Evolutionary conservation across 2,888 invertebrate genomes (phyloP).

Genomic region (Xestobium rufovillosum): DNA sequence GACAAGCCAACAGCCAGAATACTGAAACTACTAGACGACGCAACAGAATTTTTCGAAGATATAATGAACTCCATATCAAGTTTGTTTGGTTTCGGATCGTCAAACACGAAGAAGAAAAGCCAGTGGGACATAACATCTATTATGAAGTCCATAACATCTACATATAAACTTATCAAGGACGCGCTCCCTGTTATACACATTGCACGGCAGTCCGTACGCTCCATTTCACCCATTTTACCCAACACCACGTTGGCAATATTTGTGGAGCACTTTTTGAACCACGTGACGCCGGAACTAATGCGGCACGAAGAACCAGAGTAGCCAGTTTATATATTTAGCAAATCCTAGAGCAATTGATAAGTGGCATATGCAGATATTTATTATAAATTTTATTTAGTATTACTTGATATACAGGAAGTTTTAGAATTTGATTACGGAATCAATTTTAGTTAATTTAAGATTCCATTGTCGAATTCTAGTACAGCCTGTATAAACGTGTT

Average conservation of each 20-base stretch:
- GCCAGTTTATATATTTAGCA: no score
- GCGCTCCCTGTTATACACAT: conserved; percentile 17
- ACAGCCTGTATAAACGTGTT: no score
- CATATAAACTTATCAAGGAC: conserved; percentile 19
- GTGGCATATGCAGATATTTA: no score
- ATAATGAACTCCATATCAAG: conserved; percentile 19
- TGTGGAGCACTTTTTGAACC: conserved; percentile 11
- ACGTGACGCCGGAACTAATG: conserved; percentile 17
- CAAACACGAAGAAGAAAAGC: conserved; percentile 8
- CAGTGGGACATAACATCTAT: conserved; percentile 19
- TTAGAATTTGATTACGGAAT: no score
- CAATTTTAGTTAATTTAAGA: no score
- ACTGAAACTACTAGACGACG: conserved; percentile 16
- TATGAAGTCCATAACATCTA: conserved; percentile 17
- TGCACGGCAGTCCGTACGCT: conserved; percentile 15
- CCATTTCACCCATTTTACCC: conserved; percentile 14
- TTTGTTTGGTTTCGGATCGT: conserved; percentile 14
- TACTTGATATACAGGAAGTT: no score
- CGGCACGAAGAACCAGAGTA: no score
- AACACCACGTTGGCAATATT: conserved; percentile 10
- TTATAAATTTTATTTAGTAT: no score
- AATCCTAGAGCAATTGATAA: no score
- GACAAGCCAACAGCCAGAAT: conserved; percentile 12
- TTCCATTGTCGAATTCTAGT: no score
- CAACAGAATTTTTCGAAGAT: conserved; percentile 18